phyloP scores from a whole-genome alignment of 2,888 invertebrate genomes.

The Panopea generosa region DNA sequence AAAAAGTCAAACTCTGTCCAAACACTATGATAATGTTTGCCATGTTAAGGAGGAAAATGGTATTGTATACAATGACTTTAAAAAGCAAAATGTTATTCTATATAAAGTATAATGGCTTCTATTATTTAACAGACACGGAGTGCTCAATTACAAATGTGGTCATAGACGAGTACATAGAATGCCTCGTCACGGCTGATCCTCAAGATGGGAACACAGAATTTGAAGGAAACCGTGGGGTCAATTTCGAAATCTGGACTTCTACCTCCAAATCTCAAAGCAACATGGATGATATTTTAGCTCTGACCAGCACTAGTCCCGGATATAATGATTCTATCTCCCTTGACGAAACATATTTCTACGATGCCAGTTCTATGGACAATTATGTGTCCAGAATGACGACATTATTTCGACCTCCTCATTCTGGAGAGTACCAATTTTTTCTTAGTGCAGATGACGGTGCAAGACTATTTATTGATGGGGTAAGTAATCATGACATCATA shows the following conservation, averaged over 20 bases:
- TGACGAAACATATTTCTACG: conserved; percentile 63
- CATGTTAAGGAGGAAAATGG: no score
- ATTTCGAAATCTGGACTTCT: conserved; percentile 58
- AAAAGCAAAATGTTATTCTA: no score
- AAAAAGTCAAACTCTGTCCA: no score
- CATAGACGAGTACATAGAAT: conserved; percentile 46
- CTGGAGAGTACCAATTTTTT: conserved; percentile 70
- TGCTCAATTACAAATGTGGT: conserved; percentile 47
- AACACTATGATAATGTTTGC: no score
- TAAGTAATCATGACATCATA: no score
- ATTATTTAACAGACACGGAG: conserved; percentile 47
- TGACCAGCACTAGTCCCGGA: conserved; percentile 48
- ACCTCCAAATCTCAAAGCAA: conserved; percentile 20
- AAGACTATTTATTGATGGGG: conserved; percentile 61
- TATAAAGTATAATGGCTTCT: no score
- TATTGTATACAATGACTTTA: no score
- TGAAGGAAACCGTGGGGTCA: conserved; percentile 69
- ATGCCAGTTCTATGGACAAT: conserved; percentile 49
- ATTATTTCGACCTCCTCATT: conserved; percentile 71
- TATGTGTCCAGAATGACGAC: conserved; percentile 67
- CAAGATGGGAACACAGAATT: conserved; percentile 17
- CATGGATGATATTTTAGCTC: conserved; percentile 30
- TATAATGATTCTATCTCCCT: conserved; percentile 45
- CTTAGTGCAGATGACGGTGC: conserved; percentile 69
- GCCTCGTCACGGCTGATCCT: conserved; percentile 50